phyloP scores from a whole-genome alignment of 2,797 vertebrate species.

The Hapalemur alaotrensis region DNA sequence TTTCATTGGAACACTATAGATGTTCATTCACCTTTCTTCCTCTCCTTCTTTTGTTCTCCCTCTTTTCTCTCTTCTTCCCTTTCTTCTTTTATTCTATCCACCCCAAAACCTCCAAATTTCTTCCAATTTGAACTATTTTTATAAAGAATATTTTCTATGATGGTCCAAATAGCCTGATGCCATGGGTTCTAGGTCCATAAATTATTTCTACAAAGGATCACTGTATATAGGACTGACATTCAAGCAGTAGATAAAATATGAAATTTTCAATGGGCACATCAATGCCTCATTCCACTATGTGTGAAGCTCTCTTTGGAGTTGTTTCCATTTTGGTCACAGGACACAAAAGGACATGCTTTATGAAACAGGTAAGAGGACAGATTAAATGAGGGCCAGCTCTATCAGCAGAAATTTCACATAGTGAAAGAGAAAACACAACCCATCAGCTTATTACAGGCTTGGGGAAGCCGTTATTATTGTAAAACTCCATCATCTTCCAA shows the following conservation, averaged over 20 bases:
- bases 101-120: background rate
- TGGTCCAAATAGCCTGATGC: background rate
- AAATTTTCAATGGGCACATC: background rate
- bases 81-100: background rate
- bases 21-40: background rate
- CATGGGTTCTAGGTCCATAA: background rate
- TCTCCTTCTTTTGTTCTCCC: background rate
- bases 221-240: background rate
- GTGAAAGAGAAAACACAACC: background rate
- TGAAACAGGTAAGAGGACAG: background rate
- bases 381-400: background rate
- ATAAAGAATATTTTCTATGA: background rate
- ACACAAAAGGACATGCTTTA: background rate
- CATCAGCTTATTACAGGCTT: background rate
- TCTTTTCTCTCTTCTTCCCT: background rate
- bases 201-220: background rate
- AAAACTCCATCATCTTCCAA: conserved; percentile 38
- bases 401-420: background rate
- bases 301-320: background rate
- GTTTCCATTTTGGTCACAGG: background rate
- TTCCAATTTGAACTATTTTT: background rate
- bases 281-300: background rate
- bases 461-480: background rate
- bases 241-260: background rate
- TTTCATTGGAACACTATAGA: background rate